Conservation (phyloP, 2,888 invertebrate genomes). For the Aphrophora alni region DNA sequence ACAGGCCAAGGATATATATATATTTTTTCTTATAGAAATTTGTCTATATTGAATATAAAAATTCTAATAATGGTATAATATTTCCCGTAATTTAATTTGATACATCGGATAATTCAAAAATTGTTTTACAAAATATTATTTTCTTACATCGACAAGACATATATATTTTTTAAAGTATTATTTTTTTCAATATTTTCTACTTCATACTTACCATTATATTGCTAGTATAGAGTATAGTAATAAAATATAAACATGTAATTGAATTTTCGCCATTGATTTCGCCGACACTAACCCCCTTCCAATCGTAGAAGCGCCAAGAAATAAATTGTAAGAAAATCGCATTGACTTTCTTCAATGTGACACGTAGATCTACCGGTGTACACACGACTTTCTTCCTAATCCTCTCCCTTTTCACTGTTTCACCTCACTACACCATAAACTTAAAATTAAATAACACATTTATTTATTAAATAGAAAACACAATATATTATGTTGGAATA, state of each 20-base stretch:
- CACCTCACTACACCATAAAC: not conserved
- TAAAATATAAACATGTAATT: too few species aligned
- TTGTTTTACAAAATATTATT: too few species aligned
- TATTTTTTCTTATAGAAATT: too few species aligned
- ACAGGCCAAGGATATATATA: too few species aligned
- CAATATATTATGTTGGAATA: not conserved
- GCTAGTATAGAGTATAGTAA: not conserved
- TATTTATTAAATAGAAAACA: not conserved
- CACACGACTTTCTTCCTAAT: not conserved
- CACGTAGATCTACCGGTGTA: too few species aligned
- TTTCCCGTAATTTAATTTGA: too few species aligned
- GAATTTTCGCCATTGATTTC: not conserved
- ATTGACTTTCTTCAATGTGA: not conserved
- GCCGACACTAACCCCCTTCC: not conserved
- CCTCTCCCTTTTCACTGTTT: not conserved
- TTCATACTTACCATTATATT: not conserved
- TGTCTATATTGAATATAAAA: too few species aligned
- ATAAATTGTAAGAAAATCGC: not conserved
- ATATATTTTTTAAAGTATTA: too few species aligned
- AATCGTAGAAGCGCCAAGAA: not conserved
- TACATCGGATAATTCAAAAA: too few species aligned
- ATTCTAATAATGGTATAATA: too few species aligned
- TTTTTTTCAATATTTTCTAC: not conserved
- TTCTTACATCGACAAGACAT: too few species aligned
- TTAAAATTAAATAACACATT: not conserved